Conservation (phyloP, 2,888 invertebrate species). For the Stenodema calcarata region DNA sequence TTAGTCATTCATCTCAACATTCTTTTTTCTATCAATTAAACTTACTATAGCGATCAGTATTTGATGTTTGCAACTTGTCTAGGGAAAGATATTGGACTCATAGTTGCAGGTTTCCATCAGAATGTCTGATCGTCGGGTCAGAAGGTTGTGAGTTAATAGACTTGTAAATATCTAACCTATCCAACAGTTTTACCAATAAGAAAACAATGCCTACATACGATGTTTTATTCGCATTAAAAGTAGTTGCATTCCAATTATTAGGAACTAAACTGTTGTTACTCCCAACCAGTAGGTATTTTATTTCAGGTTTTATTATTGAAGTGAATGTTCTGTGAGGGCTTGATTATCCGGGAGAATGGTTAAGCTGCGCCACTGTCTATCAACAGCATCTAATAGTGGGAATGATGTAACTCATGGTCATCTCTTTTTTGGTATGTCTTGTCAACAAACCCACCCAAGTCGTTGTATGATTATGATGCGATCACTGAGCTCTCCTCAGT, state of each 20-base stretch:
- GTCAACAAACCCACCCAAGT: too few species aligned
- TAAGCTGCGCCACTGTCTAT: too few species aligned
- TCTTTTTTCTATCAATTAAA: neutral
- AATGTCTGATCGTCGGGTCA: neutral
- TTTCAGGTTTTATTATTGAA: too few species aligned
- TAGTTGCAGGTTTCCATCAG: neutral
- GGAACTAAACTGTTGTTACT: neutral
- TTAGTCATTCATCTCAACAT: neutral
- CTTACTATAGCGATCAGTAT: neutral
- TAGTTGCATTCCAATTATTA: neutral
- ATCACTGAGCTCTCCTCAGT: too few species aligned
- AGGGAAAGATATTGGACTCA: neutral
- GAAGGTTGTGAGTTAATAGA: constrained; percentile 16
- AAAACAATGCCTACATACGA: neutral
- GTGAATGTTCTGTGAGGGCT: too few species aligned
- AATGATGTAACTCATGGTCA: too few species aligned
- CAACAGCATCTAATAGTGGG: too few species aligned
- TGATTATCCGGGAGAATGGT: too few species aligned
- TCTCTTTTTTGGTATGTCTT: too few species aligned
- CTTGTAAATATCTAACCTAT: constrained; percentile 3
- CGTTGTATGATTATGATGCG: too few species aligned
- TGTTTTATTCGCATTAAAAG: neutral
- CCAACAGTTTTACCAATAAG: neutral
- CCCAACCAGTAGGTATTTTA: too few species aligned
- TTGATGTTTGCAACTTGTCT: neutral